Base-by-base conservation (phyloP, 2,797 vertebrate genomes). In the Anisognathus igniventris region DNA sequence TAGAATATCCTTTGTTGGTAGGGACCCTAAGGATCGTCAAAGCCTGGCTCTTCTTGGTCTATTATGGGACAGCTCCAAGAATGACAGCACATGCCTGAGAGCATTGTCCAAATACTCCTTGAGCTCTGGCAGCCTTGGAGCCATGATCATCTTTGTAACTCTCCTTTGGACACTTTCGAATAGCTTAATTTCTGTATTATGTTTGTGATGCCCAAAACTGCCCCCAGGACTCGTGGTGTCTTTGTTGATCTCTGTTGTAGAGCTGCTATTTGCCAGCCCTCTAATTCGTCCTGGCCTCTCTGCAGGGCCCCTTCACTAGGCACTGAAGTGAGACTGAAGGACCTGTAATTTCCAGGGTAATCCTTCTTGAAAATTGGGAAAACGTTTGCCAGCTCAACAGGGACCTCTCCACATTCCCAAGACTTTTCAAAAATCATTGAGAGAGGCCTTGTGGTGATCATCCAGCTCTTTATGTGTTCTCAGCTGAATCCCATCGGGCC, bases 351-450 rank as follows among this genome's bases (percentile, higher is more conserved):
- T 53, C 39, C 54, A 60, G 45, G 28, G 10, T 30, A 19, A 24
- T 53, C 54, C 53, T 50, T 58, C 27, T 51, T 67, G 61, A 60
- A 51, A 75, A 39, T 0, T 51, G 37, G 12, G 71, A n/a, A 24
- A 18, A 47, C 0, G 0, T 20, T 58, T 66, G 10, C n/a, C 6
- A 5, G 15, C 19, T 75, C 33, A 39, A 20, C 4, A 23, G 15
- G 7, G 45, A 45, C 12, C 28, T 53, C 54, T 51, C 4, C n/a
- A 45, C 6, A 11, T 60, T 45, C n/a, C 15, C 15, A 23, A 44
- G 14, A n/a, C 45, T 60, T 12, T 28, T 60, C 19, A n/a, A 9
- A 58, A 44, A 17, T 45, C 45, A 16, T 16, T 45, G 28, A 12
- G 28, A 35, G 70, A 44, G 23, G 28, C 39, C n/a, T 45, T 67